Conservation (phyloP, 1,140 invertebrate species). For the Babylonia areolata region DNA sequence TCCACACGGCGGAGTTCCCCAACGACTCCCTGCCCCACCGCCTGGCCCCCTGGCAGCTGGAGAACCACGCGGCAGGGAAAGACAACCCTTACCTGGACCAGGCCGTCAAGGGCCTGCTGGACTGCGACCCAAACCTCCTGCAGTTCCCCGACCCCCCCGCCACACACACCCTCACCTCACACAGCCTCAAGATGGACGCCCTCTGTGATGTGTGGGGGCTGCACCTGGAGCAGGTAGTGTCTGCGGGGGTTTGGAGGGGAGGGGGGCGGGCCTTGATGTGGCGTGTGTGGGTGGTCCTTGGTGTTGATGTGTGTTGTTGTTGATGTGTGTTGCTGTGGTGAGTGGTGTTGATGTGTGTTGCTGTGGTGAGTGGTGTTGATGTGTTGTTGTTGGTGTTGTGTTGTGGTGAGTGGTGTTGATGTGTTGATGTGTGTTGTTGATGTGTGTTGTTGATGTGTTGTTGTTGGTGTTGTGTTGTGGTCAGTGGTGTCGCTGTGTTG, state of each 20-base stretch:
- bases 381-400: too few relatives aligned
- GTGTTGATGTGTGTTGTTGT: too few relatives aligned
- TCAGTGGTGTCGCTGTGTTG: too few relatives aligned
- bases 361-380: too few relatives aligned
- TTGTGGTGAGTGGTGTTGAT: too few relatives aligned
- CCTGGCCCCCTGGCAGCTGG: slow-evolving; percentile 37
- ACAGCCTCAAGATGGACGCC: slow-evolving; percentile 75
- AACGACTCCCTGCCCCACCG: slow-evolving; percentile 74
- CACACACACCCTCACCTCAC: slow-evolving; percentile 84
- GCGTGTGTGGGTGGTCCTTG: too few relatives aligned
- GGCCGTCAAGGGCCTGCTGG: slow-evolving; percentile 20
- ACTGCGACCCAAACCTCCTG: slow-evolving; percentile 15
- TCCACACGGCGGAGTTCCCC: slow-evolving; percentile 85
- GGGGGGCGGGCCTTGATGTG: too few relatives aligned
- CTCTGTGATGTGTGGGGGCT: slow-evolving; percentile 88
- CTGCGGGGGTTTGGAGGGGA: not conserved
- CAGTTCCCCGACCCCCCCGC: slow-evolving; percentile 20
- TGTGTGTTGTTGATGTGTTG: too few relatives aligned
- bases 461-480: too few relatives aligned
- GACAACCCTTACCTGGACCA: slow-evolving; percentile 54
- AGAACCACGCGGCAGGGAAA: slow-evolving; percentile 28
- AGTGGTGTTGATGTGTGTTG: too few relatives aligned
- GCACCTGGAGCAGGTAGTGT: slow-evolving; percentile 33
- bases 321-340: too few relatives aligned
- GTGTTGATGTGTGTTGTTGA: too few relatives aligned